phyloP scores from a whole-genome alignment of 2,888 invertebrate genomes.

The Lepidocyrtinus sp. region DNA sequence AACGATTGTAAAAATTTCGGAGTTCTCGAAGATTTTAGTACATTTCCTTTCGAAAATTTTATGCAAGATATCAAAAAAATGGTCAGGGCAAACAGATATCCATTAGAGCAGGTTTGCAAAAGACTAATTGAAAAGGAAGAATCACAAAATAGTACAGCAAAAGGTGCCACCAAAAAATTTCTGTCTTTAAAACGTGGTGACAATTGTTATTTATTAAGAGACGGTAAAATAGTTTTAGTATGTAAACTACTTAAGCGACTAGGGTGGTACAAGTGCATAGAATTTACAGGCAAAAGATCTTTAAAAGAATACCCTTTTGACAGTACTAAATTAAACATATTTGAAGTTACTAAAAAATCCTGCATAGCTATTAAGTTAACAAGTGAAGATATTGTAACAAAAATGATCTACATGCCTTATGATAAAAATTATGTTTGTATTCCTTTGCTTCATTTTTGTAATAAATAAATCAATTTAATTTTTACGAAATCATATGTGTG shows the following conservation, averaged over 20 bases:
- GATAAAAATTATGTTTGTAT: no score
- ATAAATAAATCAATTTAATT: no score
- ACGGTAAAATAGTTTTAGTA: neutral
- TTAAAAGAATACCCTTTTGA: conserved; percentile 7
- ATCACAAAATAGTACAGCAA: neutral
- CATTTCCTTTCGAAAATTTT: conserved; percentile 22
- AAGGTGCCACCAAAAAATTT: neutral
- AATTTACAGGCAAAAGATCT: neutral
- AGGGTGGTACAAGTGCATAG: neutral
- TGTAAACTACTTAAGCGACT: neutral
- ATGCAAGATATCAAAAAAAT: conserved; percentile 3
- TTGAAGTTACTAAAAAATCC: no score
- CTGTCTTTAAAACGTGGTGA: conserved; percentile 1
- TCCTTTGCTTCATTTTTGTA: no score
- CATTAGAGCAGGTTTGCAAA: neutral
- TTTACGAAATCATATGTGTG: no score
- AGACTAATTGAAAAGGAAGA: neutral
- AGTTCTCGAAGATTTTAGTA: neutral
- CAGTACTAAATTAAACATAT: no score
- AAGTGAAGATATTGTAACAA: no score
- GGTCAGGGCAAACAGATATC: neutral
- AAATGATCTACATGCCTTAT: no score
- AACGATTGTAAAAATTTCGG: neutral
- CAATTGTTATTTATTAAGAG: conserved; percentile 13
- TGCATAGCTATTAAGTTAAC: no score